Base-by-base conservation (phyloP, 2,113 vertebrate species). In the Todiramphus chloris region DNA sequence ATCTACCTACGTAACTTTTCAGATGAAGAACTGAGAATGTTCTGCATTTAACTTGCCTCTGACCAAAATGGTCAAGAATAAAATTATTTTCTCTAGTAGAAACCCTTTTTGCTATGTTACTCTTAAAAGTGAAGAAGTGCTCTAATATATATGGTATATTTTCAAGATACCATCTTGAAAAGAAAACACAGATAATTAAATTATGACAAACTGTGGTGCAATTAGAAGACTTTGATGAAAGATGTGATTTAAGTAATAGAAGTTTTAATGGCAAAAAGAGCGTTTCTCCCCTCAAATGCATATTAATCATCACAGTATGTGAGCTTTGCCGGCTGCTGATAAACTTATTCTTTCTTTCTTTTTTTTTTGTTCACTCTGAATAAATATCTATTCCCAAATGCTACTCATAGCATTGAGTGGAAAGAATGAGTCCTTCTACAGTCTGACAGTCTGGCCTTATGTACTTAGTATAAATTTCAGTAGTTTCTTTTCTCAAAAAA, bases 261-360 rank as follows among this genome's bases (percentile, higher is more conserved):
- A 87, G 39, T 89, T 93, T 87, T 94, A 96, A 88, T 95, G 93
- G 90, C 60, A 76, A 94, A 96, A 93, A 84, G 77, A 96, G 58
- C 67, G 94, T 39, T 89, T 95, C 60, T 89, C 30, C 70, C 84
- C 82, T 87, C 41, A 92, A 96, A 91, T 86, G 59, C 67, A 41
- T 93, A 95, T 97, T 94, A 96, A 96, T 97, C 93, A 95, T 96
- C 90, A 81, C 94, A 91, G 90, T 86, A 73, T 91, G 83, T 76
- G 83, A 83, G 72, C 79, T 89, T 95, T 79, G 53, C 66, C 1
- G 3, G 75, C 59, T 90, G 70, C 60, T 94, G 89, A 82, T 95
- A 95, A 93, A 80, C 76, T 91, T 59, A 58, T 50, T 66, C 4
- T 77, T 90, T 81, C 48, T 62, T 86, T 62, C 50, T 70, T 77